phyloP scores from a whole-genome alignment of 2,113 vertebrate genomes.

The Australoheros scitulus region DNA sequence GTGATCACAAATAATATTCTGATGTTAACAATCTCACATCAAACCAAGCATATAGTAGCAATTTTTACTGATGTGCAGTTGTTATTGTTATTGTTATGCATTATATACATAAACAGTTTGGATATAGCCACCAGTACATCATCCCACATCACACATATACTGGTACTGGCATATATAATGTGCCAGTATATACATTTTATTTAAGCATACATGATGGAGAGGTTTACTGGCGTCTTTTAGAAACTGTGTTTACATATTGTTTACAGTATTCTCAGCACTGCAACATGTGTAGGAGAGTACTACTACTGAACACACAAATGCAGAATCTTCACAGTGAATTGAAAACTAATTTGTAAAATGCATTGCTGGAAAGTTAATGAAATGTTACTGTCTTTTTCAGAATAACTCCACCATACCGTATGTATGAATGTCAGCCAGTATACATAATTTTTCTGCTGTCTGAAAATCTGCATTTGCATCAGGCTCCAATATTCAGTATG shows the following conservation, averaged over 20 bases:
- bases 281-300: not conserved
- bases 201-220: not conserved
- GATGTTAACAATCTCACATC: not conserved
- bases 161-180: not conserved
- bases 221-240: not conserved
- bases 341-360: conserved; percentile 6
- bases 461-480: not conserved
- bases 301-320: not conserved
- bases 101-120: not conserved
- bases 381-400: not conserved
- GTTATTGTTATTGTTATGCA: not conserved
- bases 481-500: not conserved
- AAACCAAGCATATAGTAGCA: not conserved
- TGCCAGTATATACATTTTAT: accelerated
- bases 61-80: not conserved
- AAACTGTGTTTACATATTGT: not conserved
- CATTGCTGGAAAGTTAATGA: not conserved
- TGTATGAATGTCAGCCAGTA: not conserved
- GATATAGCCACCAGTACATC: not conserved
- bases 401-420: not conserved
- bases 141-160: not conserved
- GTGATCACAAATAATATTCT: not conserved
- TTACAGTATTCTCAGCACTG: not conserved
- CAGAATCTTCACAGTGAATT: not conserved
- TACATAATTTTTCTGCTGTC: not conserved